A percentile compares a stretch with the other conserved stretches of the same genome.
These are phyloP conservation scores for Xenopus petersii DNA, from an alignment of 2,797 vertebrate species.

Conservation along the genomic window DNA sequence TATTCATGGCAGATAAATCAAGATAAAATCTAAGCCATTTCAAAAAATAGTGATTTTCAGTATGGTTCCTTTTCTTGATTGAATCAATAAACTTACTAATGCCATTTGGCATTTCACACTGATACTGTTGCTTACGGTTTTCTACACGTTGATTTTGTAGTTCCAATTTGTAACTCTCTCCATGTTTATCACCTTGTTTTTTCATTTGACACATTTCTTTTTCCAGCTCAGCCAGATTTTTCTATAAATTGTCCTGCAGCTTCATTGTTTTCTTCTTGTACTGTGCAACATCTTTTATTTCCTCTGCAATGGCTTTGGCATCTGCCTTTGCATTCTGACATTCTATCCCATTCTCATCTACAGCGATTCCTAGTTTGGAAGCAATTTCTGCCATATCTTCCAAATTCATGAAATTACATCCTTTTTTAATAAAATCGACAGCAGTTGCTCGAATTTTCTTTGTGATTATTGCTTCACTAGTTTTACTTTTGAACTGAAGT, in stretches of 20 bases:
- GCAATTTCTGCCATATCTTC: conserved; percentile 62
- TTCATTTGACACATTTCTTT: conserved; percentile 66
- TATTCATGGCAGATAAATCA: conserved; percentile 55
- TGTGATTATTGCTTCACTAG: conserved; percentile 43
- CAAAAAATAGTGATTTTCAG: conserved; percentile 65
- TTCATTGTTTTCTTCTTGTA: conserved; percentile 66
- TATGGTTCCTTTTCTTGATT: conserved; percentile 48
- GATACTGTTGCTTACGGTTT: conserved; percentile 56
- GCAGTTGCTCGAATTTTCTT: conserved; percentile 40
- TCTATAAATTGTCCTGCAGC: conserved; percentile 70
- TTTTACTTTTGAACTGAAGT: conserved; percentile 54
- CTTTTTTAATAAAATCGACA: conserved; percentile 44
- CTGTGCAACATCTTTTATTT: conserved; percentile 51
- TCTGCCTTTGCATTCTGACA: conserved; percentile 59
- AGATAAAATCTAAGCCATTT: conserved; percentile 74
- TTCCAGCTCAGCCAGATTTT: conserved; percentile 63
- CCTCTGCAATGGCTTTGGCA: conserved; percentile 58
- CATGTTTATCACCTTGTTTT: conserved; percentile 41
- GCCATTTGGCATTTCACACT: conserved; percentile 61
- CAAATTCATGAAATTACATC: conserved; percentile 56
- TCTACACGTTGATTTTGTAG: conserved; percentile 58
- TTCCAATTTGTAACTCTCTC: conserved; percentile 51
- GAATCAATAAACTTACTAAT: conserved; percentile 68
- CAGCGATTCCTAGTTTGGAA: conserved; percentile 57
- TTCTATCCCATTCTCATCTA: conserved; percentile 70